Evolutionary conservation across 1,140 invertebrate genomes (phyloP).

Genomic region (Aphelenchoides besseyi): DNA sequence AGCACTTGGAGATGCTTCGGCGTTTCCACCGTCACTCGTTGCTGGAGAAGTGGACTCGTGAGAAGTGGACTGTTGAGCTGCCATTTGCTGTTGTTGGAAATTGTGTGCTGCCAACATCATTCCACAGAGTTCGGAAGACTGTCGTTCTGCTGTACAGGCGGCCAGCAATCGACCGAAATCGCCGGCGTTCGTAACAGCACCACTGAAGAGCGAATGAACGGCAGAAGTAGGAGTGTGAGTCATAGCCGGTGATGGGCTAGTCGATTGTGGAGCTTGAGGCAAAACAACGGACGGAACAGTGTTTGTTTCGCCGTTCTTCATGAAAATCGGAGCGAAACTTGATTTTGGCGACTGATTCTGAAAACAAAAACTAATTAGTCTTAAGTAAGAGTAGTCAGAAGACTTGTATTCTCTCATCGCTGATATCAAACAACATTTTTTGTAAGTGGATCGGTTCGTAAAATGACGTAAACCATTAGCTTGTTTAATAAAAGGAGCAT

Average conservation of each 20-base stretch:
- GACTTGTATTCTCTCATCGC: not conserved
- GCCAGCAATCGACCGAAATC: constrained; percentile 4
- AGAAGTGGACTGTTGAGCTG: not conserved
- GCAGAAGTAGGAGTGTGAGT: not conserved
- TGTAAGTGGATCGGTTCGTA: too few species aligned
- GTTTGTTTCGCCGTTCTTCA: constrained; percentile 11
- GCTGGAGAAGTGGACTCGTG: not conserved
- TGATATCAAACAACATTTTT: too few species aligned
- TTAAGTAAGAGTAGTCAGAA: not conserved
- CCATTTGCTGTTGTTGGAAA: constrained; percentile 13
- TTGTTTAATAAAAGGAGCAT: too few species aligned
- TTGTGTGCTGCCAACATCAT: not conserved
- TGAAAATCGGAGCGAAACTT: constrained; percentile 19
- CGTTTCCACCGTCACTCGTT: not conserved
- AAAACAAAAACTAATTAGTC: not conserved
- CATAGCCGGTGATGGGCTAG: not conserved
- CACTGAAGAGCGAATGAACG: constrained; percentile 12
- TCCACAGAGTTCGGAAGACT: not conserved
- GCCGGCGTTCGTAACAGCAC: not conserved
- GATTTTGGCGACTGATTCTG: constrained; percentile 20
- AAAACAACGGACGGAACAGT: not conserved
- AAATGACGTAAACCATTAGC: too few species aligned
- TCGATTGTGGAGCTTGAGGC: not conserved
- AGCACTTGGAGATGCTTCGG: constrained; percentile 17
- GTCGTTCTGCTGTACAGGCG: constrained; percentile 6